These are phyloP conservation scores for Campoletis sonorensis DNA, from an alignment of 1,140 invertebrate genomes.

Conservation along the genomic window DNA sequence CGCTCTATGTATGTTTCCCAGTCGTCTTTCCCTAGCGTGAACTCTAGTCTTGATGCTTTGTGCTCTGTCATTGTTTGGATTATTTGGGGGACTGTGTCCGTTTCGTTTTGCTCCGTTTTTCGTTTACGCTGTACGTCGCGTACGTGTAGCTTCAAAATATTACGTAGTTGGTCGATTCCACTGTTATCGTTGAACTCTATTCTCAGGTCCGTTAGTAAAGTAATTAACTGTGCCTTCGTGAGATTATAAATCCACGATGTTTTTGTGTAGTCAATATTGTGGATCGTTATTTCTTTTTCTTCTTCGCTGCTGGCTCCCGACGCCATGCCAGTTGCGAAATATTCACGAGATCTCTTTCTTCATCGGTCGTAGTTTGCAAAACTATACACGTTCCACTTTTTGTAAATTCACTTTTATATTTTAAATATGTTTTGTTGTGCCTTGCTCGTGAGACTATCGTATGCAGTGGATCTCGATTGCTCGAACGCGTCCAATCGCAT, in stretches of 20 bases:
- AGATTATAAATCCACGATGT: conserved; percentile 30
- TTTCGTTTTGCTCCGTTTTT: conserved; percentile 9
- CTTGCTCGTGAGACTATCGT: background rate
- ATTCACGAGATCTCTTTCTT: background rate
- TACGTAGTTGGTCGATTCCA: conserved; percentile 24
- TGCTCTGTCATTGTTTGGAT: conserved; percentile 37
- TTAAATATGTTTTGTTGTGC: background rate
- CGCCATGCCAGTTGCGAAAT: background rate
- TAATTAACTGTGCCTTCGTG: conserved; percentile 34
- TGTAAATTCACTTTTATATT: background rate
- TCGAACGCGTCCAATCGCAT: background rate
- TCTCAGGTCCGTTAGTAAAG: background rate
- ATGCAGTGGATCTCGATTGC: background rate
- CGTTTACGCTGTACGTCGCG: background rate
- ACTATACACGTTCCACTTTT: background rate
- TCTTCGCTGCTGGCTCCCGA: background rate
- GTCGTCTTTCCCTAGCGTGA: conserved; percentile 36
- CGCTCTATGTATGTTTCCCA: conserved; percentile 48
- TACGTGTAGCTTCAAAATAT: conserved; percentile 16
- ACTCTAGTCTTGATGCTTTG: conserved; percentile 46
- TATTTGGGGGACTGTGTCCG: too few species aligned
- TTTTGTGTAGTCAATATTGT: conserved; percentile 39
- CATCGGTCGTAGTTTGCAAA: background rate
- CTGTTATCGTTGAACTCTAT: conserved; percentile 22
- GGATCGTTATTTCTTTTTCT: conserved; percentile 22